Evolutionary conservation across 2,113 vertebrate genomes (phyloP).

Genomic region (Mesitornis unicolor): DNA sequence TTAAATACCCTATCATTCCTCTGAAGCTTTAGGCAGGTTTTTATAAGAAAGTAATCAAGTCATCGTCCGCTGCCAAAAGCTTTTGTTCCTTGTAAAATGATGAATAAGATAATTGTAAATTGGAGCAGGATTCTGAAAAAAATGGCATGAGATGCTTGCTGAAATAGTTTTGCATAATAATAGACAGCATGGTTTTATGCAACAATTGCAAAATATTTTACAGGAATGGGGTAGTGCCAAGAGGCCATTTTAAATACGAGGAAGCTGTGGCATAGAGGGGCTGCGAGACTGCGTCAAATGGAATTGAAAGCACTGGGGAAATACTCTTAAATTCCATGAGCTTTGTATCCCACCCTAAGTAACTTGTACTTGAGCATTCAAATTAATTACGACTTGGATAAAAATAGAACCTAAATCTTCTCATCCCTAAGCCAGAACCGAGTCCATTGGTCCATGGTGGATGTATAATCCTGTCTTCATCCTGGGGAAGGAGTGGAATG

Average conservation of each 20-base stretch:
- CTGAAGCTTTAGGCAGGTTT: background rate
- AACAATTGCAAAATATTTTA: background rate
- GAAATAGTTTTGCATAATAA: background rate
- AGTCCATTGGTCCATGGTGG: background rate
- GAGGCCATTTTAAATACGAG: background rate
- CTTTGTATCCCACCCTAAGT: background rate
- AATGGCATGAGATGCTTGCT: background rate
- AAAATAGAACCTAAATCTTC: constrained; percentile 36
- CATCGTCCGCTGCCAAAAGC: background rate
- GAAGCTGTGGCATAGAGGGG: background rate
- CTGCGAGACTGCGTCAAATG: background rate
- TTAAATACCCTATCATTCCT: background rate
- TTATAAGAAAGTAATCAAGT: background rate
- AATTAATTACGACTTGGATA: background rate
- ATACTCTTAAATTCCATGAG: background rate
- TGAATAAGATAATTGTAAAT: background rate
- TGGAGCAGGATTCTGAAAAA: background rate
- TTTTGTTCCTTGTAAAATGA: background rate
- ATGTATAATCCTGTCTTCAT: background rate
- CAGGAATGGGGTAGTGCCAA: background rate
- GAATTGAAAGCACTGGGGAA: background rate
- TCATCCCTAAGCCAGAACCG: constrained; percentile 21
- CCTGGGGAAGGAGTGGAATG: background rate
- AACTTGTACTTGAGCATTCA: background rate
- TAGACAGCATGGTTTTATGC: background rate